These are phyloP conservation scores for Eupleurogrammus muticus DNA, from an alignment of 2,797 vertebrate genomes.

Conservation along the genomic window DNA sequence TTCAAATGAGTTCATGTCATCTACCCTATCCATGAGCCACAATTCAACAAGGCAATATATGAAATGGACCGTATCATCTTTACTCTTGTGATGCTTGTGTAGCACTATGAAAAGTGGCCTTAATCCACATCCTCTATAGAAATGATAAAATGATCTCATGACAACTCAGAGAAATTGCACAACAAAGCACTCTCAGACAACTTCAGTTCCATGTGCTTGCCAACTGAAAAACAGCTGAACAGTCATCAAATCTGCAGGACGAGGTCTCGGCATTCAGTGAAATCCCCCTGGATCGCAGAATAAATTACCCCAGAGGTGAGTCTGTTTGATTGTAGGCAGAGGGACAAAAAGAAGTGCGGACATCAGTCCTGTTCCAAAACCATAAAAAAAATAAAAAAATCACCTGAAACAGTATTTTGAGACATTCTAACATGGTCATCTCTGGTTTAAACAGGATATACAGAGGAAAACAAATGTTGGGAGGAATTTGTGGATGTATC, in stretches of 20 bases:
- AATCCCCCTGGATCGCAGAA: neutral
- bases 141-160: constrained; percentile 32
- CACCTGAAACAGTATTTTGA: too few species aligned
- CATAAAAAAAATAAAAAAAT: too few species aligned
- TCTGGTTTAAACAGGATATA: too few species aligned
- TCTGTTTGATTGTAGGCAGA: neutral
- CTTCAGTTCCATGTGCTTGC: constrained; percentile 17
- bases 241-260: constrained; percentile 28
- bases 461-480: too few species aligned
- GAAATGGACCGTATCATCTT: constrained; percentile 2
- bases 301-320: constrained; percentile 16
- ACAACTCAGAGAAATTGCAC: constrained; percentile 12
- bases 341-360: neutral
- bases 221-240: constrained; percentile 23
- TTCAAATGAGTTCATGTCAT: constrained; percentile 1
- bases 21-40: neutral
- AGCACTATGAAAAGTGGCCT: constrained; percentile 2
- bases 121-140: constrained; percentile 7
- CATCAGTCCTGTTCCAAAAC: neutral
- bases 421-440: too few species aligned
- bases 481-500: too few species aligned
- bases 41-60: neutral
- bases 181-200: constrained; percentile 44
- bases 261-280: constrained; percentile 5
- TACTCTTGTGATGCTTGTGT: neutral